phyloP scores from a whole-genome alignment of 1,140 invertebrate species.

The Trichomalopsis sarcophagae region DNA sequence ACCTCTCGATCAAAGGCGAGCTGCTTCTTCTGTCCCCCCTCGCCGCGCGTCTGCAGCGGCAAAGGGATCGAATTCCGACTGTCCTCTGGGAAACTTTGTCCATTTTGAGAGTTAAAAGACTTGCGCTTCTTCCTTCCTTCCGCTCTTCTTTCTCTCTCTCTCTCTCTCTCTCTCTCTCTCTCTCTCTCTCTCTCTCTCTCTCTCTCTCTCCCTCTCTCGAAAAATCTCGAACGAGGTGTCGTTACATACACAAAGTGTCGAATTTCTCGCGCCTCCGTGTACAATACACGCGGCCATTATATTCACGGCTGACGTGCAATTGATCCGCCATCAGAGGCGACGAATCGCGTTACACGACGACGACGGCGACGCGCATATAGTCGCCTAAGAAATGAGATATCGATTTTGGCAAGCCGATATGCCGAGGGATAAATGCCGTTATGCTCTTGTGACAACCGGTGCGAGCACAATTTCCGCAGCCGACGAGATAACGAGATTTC shows the following conservation, averaged over 20 bases:
- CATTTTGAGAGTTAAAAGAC: slow-evolving; percentile 64
- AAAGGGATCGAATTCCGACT: slow-evolving; percentile 64
- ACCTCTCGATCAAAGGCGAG: slow-evolving; percentile 65
- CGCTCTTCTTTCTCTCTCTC: slow-evolving; percentile 34
- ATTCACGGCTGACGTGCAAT: background rate
- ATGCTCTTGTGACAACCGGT: slow-evolving; percentile 3
- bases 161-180: too few relatives aligned
- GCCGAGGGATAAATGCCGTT: background rate
- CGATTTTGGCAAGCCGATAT: background rate
- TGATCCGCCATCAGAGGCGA: background rate
- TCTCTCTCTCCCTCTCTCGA: background rate
- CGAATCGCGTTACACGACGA: background rate
- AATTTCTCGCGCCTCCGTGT: background rate
- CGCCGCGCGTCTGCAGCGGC: background rate
- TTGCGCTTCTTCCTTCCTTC: slow-evolving; percentile 11
- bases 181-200: background rate
- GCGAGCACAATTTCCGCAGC: background rate
- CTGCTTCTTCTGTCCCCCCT: slow-evolving; percentile 4
- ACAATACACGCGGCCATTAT: background rate
- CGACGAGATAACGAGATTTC: background rate
- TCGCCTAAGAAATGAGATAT: background rate
- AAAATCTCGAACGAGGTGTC: background rate
- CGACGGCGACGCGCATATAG: background rate
- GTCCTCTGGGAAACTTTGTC: slow-evolving; percentile 60
- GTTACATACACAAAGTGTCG: background rate